Evolutionary conservation across 2,797 vertebrate species (phyloP).

Genomic region (Bovichtus diacanthus): DNA sequence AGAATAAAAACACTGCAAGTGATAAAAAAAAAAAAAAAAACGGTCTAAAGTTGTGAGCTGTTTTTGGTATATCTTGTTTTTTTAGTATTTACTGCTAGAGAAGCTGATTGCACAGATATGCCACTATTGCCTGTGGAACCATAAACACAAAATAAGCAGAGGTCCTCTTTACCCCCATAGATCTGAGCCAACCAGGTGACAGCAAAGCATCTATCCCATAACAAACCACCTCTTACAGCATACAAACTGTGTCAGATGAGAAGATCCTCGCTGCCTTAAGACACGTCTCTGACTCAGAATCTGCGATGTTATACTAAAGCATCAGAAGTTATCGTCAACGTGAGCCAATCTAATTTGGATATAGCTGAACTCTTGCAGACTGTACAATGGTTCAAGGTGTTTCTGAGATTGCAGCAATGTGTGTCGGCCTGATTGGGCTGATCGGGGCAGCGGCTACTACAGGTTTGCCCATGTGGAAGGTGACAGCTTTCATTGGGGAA

Average conservation of each 20-base stretch:
- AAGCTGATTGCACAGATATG: slow-evolving; percentile 20
- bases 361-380: slow-evolving; percentile 59
- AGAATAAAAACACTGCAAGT: slow-evolving; percentile 23
- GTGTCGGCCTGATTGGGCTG: slow-evolving; percentile 85
- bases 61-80: slow-evolving; percentile 11
- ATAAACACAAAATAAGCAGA: slow-evolving; percentile 80
- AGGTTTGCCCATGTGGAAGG: slow-evolving; percentile 94
- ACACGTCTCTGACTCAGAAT: neutral
- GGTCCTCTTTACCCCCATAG: slow-evolving; percentile 67
- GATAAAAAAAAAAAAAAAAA: neutral
- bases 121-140: slow-evolving; percentile 43
- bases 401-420: slow-evolving; percentile 82
- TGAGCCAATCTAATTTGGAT: slow-evolving; percentile 25
- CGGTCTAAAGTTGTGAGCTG: neutral
- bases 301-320: neutral
- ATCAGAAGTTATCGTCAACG: slow-evolving; percentile 1
- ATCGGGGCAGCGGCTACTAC: slow-evolving; percentile 89
- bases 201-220: slow-evolving; percentile 67
- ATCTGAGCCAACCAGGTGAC: slow-evolving; percentile 75
- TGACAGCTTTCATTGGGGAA: slow-evolving; percentile 91
- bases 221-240: slow-evolving; percentile 58
- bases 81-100: slow-evolving; percentile 25
- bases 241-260: slow-evolving; percentile 27
- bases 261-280: neutral
- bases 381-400: slow-evolving; percentile 82